Percentiles rank a stretch among this genome's conserved stretches.
Conservation (phyloP, 2,797 vertebrate genomes). For the Kryptopterus vitreolus region DNA sequence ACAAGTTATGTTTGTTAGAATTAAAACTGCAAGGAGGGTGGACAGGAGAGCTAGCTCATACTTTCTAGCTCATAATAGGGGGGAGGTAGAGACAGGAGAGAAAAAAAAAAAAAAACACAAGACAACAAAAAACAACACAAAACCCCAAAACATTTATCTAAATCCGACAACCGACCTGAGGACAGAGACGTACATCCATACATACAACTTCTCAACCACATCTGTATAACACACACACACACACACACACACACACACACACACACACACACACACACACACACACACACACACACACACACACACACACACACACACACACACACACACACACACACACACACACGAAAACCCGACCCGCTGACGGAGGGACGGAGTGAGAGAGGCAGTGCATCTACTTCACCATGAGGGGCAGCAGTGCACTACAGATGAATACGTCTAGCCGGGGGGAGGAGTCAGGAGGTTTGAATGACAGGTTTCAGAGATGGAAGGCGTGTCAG, state of each 20-base stretch:
- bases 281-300: conserved; percentile 58
- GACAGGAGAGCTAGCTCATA: not conserved
- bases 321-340: conserved; percentile 66
- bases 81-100: conserved; percentile 46
- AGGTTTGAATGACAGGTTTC: conserved; percentile 39
- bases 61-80: conserved; percentile 42
- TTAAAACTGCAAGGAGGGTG: conserved; percentile 41
- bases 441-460: conserved; percentile 38
- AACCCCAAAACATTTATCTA: conserved; percentile 51
- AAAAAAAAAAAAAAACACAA: no score
- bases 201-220: conserved; percentile 54
- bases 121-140: no score
- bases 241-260: conserved; percentile 64
- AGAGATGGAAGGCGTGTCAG: conserved; percentile 48
- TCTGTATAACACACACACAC: conserved; percentile 55
- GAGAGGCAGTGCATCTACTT: conserved; percentile 33
- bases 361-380: conserved; percentile 54
- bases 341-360: conserved; percentile 58
- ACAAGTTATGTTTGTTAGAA: conserved; percentile 52
- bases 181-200: conserved; percentile 63
- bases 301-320: conserved; percentile 65
- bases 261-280: conserved; percentile 47
- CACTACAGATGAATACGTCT: conserved; percentile 25
- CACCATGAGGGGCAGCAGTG: conserved; percentile 35
- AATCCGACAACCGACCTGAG: conserved; percentile 78